A percentile compares a stretch with the other conserved stretches of the same genome.
Conservation (phyloP, 2,888 invertebrate genomes). For the Meiosimyza decipiens region DNA sequence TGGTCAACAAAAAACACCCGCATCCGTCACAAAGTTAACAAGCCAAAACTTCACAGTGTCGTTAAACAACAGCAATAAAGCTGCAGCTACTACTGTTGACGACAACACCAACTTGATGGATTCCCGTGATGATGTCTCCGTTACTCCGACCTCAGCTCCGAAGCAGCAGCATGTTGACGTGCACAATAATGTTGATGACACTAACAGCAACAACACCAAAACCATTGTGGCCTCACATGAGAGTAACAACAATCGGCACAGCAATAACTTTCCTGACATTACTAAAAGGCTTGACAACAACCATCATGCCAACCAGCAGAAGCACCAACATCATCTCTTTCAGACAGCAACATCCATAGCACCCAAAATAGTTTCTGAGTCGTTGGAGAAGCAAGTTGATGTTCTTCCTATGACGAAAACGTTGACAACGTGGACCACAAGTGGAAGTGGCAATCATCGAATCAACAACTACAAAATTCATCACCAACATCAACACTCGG, state of each 20-base stretch:
- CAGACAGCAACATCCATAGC: background rate
- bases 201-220: constrained; percentile 43
- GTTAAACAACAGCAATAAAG: constrained; percentile 26
- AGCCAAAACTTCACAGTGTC: constrained; percentile 27
- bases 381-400: too few relatives aligned
- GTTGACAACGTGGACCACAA: constrained; percentile 32
- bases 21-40: constrained; percentile 15
- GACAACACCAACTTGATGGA: constrained; percentile 59
- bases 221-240: constrained; percentile 41
- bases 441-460: constrained; percentile 57
- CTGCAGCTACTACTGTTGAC: constrained; percentile 32
- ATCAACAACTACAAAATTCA: constrained; percentile 64
- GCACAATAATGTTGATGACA: constrained; percentile 53
- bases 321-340: constrained; percentile 19
- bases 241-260: constrained; percentile 39
- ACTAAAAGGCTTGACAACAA: constrained; percentile 45
- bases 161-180: constrained; percentile 49
- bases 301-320: constrained; percentile 48
- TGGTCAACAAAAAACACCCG: constrained; percentile 17
- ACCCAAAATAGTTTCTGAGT: too few relatives aligned
- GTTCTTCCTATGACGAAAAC: background rate
- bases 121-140: constrained; percentile 64
- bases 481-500: constrained; percentile 46
- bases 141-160: constrained; percentile 24
- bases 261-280: constrained; percentile 46